A percentile compares a stretch with the other conserved stretches of the same genome.
Conservation (phyloP, 2,113 vertebrate species). For the Crotalus helleri region DNA sequence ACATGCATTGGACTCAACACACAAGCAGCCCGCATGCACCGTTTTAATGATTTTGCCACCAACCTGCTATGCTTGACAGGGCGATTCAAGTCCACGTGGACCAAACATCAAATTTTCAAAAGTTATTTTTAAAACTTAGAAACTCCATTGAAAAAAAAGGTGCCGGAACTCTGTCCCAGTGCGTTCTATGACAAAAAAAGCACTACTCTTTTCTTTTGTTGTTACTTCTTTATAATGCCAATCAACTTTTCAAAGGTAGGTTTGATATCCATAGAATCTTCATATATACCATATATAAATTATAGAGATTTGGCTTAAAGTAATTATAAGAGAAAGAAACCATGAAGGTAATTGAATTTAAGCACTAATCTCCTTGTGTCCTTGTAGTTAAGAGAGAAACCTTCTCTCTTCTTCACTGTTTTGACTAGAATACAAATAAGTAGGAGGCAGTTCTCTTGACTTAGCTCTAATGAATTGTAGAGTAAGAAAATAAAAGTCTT, state of each 20-base stretch:
- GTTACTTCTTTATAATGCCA: neutral
- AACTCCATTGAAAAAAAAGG: too few relatives aligned
- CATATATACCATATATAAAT: neutral
- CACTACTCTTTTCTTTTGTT: neutral
- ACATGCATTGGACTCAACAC: too few relatives aligned
- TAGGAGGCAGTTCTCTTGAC: neutral
- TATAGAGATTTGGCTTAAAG: neutral
- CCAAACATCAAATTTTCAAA: too few relatives aligned
- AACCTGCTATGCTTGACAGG: too few relatives aligned
- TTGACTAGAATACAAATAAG: conserved; percentile 42
- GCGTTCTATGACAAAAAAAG: too few relatives aligned
- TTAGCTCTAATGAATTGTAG: neutral
- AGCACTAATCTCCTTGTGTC: neutral
- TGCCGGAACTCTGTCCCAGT: too few relatives aligned
- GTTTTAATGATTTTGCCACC: too few relatives aligned
- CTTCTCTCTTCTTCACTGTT: conserved; percentile 35
- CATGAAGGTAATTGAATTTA: accelerated
- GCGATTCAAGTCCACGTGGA: too few relatives aligned
- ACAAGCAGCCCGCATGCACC: too few relatives aligned
- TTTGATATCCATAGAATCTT: neutral
- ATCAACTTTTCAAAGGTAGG: neutral
- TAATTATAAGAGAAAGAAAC: neutral
- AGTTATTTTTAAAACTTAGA: too few relatives aligned
- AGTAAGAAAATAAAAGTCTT: conserved; percentile 31
- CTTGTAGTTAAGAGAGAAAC: neutral